Conservation (phyloP, 2,113 vertebrate species). For the Sarotherodon lohbergeri region DNA sequence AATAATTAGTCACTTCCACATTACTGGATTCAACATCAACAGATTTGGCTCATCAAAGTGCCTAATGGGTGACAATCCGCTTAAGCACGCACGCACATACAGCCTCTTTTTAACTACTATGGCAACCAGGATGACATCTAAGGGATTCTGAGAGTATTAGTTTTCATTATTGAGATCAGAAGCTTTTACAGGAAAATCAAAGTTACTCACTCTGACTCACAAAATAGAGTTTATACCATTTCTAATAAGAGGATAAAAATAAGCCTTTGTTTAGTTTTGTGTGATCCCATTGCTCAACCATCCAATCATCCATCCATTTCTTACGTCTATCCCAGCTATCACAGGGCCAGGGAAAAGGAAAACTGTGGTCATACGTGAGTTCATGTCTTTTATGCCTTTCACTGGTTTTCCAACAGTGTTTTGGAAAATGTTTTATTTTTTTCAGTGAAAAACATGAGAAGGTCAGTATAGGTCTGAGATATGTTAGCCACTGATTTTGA, state of each 20-base stretch:
- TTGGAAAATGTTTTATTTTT: too few species aligned
- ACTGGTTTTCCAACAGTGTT: not conserved
- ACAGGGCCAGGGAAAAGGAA: not conserved
- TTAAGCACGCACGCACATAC: conserved; percentile 13
- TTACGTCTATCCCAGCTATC: not conserved
- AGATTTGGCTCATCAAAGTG: conserved; percentile 39
- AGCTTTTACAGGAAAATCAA: not conserved
- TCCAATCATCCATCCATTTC: not conserved
- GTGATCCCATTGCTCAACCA: not conserved
- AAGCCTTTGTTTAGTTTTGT: not conserved
- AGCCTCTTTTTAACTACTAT: conserved; percentile 27
- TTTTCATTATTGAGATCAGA: conserved; percentile 1
- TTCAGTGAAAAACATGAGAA: not conserved
- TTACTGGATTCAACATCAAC: not conserved
- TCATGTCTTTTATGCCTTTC: not conserved
- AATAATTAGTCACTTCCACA: conserved; percentile 25
- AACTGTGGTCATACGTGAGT: not conserved
- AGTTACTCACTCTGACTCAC: not conserved
- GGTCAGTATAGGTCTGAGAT: not conserved
- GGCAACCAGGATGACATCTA: conserved; percentile 39
- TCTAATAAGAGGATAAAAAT: not conserved
- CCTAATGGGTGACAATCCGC: conserved; percentile 57
- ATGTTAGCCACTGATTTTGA: too few species aligned
- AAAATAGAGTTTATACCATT: not conserved
- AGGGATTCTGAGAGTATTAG: not conserved